Conservation (phyloP, 1,140 invertebrate species). For the Drosophila repleta region DNA sequence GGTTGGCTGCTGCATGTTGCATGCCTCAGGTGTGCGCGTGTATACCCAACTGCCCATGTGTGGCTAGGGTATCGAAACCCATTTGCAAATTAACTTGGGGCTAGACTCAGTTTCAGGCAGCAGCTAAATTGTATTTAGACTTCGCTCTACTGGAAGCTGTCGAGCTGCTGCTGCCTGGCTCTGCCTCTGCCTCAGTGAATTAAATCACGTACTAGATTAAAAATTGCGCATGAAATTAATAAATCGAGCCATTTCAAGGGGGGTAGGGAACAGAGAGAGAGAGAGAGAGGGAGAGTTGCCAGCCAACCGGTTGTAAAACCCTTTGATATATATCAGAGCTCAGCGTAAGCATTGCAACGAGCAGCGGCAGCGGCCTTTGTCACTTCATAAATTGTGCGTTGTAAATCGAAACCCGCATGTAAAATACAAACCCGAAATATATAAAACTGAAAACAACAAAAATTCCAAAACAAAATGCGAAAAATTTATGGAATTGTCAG, state of each 20-base stretch:
- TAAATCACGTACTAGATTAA: constrained; percentile 83
- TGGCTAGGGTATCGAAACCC: constrained; percentile 35
- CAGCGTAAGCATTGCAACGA: constrained; percentile 2
- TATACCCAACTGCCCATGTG: not conserved
- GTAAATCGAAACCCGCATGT: constrained; percentile 59
- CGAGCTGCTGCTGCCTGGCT: constrained; percentile 23
- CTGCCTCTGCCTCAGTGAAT: constrained; percentile 41
- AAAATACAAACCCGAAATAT: constrained; percentile 3
- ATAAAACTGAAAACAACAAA: not conserved
- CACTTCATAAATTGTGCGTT: constrained; percentile 69
- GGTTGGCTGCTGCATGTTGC: not conserved
- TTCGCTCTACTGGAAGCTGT: constrained; percentile 27
- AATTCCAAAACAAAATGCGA: constrained; percentile 13
- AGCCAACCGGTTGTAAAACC: constrained; percentile 26
- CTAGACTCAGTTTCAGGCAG: constrained; percentile 55
- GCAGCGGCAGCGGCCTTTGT: constrained; percentile 50
- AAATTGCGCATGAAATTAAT: constrained; percentile 82
- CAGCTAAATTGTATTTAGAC: constrained; percentile 80
- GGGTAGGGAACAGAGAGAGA: not conserved
- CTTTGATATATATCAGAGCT: constrained; percentile 29
- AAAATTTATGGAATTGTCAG: constrained; percentile 71
- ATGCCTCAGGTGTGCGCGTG: not conserved
- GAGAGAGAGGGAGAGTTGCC: not conserved
- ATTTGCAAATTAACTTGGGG: constrained; percentile 80
- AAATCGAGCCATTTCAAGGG: constrained; percentile 37